These are phyloP conservation scores for Cheumatopsyche charites DNA, from an alignment of 1,140 invertebrate species.

Conservation along the genomic window DNA sequence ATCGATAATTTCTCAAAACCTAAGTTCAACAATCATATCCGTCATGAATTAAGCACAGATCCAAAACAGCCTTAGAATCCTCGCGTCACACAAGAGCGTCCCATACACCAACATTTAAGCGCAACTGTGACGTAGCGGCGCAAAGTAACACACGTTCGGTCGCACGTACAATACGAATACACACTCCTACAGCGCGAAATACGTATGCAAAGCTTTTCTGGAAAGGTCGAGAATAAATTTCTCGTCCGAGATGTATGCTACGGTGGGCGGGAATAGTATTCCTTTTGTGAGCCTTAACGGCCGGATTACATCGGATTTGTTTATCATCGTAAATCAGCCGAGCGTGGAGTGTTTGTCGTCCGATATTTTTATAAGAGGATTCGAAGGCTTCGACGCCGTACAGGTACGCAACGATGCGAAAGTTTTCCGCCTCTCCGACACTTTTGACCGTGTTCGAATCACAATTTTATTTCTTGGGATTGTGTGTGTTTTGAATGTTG, in stretches of 20 bases:
- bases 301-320: constrained; percentile 46
- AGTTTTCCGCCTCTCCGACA: too few species aligned
- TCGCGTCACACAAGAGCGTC: too few species aligned
- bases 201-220: constrained; percentile 31
- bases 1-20: too few species aligned
- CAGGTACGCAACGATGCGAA: too few species aligned
- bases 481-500: too few species aligned
- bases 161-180: constrained; percentile 11
- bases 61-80: too few species aligned
- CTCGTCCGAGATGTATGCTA: neutral
- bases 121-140: neutral
- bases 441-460: too few species aligned
- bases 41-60: too few species aligned
- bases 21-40: too few species aligned
- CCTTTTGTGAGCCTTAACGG: constrained; percentile 38
- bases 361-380: constrained; percentile 38
- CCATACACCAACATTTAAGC: too few species aligned
- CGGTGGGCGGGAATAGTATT: constrained; percentile 1
- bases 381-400: neutral
- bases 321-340: constrained; percentile 47
- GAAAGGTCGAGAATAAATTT: constrained; percentile 42
- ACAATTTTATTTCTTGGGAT: too few species aligned
- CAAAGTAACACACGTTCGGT: constrained; percentile 4
- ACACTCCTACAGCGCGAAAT: constrained; percentile 4
- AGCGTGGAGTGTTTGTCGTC: constrained; percentile 33